Evolutionary conservation across 2,113 vertebrate species (phyloP).

Genomic region (Echinops telfairi): DNA sequence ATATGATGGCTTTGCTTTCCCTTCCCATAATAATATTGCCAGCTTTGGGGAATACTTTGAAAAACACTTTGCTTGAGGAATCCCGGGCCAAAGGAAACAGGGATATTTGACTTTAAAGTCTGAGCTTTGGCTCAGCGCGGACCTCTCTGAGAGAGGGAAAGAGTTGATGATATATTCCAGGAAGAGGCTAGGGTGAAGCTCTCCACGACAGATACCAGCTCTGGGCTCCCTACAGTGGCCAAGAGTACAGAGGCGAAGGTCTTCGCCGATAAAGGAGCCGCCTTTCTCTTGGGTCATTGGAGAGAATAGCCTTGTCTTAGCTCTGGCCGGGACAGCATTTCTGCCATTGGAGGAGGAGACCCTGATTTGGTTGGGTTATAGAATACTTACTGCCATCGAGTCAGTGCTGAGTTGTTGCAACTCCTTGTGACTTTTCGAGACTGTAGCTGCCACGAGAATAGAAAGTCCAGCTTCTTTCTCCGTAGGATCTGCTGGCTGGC

Average conservation of each 20-base stretch:
- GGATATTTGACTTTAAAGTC: background rate
- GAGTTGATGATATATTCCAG: background rate
- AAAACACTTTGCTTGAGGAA: background rate
- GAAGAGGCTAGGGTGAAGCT: background rate
- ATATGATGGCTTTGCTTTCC: background rate
- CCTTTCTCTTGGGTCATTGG: background rate
- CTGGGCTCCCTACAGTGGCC: background rate
- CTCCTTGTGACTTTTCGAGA: no score
- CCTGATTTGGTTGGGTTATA: background rate
- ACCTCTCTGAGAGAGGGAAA: background rate
- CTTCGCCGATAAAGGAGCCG: background rate
- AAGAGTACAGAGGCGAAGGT: fast-evolving
- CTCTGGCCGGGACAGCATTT: fast-evolving
- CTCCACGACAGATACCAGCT: background rate
- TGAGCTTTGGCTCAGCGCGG: background rate
- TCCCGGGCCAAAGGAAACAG: background rate
- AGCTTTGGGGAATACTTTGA: background rate
- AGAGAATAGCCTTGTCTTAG: background rate
- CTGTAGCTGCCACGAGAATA: no score
- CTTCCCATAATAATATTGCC: background rate
- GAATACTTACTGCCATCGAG: no score
- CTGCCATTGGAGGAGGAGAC: background rate
- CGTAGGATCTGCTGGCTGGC: no score
- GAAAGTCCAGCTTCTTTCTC: no score
- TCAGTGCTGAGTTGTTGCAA: no score